Percentiles rank a stretch among this genome's conserved stretches.
Conservation (phyloP, 2,888 invertebrate genomes). For the Hetaerina titia region DNA sequence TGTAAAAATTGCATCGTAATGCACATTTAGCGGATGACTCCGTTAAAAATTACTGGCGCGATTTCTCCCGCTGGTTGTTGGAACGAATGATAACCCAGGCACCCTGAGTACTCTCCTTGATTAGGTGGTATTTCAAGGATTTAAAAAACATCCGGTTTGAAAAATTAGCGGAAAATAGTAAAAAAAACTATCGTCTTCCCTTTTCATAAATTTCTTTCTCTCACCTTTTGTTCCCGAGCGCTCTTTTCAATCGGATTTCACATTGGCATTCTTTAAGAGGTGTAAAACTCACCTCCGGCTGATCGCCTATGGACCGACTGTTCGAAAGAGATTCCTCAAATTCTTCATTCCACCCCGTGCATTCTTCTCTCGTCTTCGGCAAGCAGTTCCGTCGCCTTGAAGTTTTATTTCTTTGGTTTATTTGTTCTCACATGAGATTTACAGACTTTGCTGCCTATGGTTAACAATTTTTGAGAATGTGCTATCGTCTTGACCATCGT, state of each 20-base stretch:
- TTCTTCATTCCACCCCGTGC: not conserved
- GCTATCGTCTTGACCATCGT: too few species aligned
- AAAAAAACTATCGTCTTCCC: not conserved
- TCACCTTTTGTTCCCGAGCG: not conserved
- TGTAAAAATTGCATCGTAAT: too few species aligned
- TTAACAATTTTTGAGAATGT: too few species aligned
- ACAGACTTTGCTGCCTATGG: too few species aligned
- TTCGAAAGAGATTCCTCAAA: not conserved
- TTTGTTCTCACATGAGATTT: too few species aligned
- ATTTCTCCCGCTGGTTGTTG: too few species aligned
- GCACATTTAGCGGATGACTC: too few species aligned
- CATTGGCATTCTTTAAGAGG: not conserved
- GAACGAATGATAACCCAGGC: too few species aligned
- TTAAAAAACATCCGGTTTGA: not conserved
- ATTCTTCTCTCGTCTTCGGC: not conserved
- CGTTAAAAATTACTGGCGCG: too few species aligned
- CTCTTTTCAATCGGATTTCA: not conserved
- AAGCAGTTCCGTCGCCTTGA: not conserved
- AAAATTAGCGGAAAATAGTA: not conserved
- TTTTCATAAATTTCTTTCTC: not conserved
- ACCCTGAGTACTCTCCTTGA: too few species aligned
- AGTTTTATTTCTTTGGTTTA: too few species aligned
- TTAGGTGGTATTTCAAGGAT: too few species aligned
- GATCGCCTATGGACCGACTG: not conserved
- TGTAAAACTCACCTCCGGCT: not conserved